Conservation (phyloP, 2,888 invertebrate species). For the Ganaspis brasiliensis region DNA sequence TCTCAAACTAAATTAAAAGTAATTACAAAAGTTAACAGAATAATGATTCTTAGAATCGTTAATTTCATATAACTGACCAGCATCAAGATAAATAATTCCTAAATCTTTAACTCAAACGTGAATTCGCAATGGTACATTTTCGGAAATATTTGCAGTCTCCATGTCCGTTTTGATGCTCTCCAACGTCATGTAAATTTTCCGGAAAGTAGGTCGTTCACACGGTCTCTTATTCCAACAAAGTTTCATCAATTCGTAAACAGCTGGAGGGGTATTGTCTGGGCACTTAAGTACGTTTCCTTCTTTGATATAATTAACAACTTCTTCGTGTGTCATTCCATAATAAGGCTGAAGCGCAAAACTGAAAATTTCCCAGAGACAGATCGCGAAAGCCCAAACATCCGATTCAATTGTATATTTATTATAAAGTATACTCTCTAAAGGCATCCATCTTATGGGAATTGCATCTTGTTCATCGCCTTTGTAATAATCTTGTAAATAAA, state of each 20-base stretch:
- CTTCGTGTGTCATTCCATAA: slow-evolving; percentile 98
- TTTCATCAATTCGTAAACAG: slow-evolving; percentile 95
- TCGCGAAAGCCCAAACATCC: slow-evolving; percentile 98
- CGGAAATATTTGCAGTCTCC: slow-evolving; percentile 75
- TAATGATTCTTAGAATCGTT: too few species aligned
- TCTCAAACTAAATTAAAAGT: too few species aligned
- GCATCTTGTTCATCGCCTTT: slow-evolving; percentile 97
- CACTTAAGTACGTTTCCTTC: slow-evolving; percentile 95
- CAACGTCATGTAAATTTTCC: slow-evolving; percentile 89
- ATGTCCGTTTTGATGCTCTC: slow-evolving; percentile 84
- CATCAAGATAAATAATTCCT: neutral
- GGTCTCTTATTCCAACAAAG: slow-evolving; percentile 96
- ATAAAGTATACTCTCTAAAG: slow-evolving; percentile 96
- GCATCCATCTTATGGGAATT: slow-evolving; percentile 99
- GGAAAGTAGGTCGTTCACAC: slow-evolving; percentile 92
- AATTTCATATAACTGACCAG: neutral
- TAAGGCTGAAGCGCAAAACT: slow-evolving; percentile 98
- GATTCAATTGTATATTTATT: slow-evolving; percentile 98
- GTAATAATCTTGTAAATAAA: slow-evolving; percentile 97
- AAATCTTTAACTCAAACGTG: slow-evolving; percentile 68
- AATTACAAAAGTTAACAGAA: too few species aligned
- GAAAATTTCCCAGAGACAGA: slow-evolving; percentile 98
- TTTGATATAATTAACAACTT: slow-evolving; percentile 96
- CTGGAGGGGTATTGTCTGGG: slow-evolving; percentile 94
- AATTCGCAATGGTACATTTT: slow-evolving; percentile 75